A percentile compares a stretch with the other conserved stretches of the same genome.
These are phyloP conservation scores for Chelon auratus DNA, from an alignment of 2,797 vertebrate species.

Conservation along the genomic window DNA sequence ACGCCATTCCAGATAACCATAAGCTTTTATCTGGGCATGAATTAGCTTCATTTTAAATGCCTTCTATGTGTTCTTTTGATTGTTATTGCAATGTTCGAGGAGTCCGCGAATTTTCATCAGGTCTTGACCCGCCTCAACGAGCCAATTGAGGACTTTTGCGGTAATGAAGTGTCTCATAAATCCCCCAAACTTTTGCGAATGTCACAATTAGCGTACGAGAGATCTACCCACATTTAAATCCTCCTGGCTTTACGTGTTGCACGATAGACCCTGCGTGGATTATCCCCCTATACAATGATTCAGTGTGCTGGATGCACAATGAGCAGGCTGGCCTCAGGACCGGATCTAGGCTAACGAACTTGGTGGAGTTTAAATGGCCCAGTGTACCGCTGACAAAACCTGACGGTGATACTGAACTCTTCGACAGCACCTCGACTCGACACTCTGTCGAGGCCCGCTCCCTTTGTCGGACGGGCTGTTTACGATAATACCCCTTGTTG, in stretches of 20 bases:
- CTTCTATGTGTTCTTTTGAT: too few species aligned
- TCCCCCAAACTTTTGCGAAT: too few species aligned
- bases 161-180: too few species aligned
- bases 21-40: too few species aligned
- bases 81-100: too few species aligned
- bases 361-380: conserved; percentile 61
- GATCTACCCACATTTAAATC: conserved; percentile 25
- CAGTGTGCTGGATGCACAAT: conserved; percentile 63
- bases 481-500: conserved; percentile 64
- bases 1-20: too few species aligned
- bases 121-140: too few species aligned
- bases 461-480: conserved; percentile 59
- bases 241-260: conserved; percentile 17
- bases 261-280: conserved; percentile 61
- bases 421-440: conserved; percentile 46
- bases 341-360: conserved; percentile 72
- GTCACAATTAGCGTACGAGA: too few species aligned
- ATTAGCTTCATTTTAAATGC: too few species aligned
- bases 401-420: conserved; percentile 52
- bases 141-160: too few species aligned
- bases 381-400: conserved; percentile 44
- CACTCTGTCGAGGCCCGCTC: conserved; percentile 30
- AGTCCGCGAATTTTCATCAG: too few species aligned
- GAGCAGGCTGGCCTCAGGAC: conserved; percentile 44
- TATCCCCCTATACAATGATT: conserved; percentile 64